These are phyloP conservation scores for Scaptomyza polygonia DNA, from an alignment of 2,888 invertebrate species.

Conservation along the genomic window DNA sequence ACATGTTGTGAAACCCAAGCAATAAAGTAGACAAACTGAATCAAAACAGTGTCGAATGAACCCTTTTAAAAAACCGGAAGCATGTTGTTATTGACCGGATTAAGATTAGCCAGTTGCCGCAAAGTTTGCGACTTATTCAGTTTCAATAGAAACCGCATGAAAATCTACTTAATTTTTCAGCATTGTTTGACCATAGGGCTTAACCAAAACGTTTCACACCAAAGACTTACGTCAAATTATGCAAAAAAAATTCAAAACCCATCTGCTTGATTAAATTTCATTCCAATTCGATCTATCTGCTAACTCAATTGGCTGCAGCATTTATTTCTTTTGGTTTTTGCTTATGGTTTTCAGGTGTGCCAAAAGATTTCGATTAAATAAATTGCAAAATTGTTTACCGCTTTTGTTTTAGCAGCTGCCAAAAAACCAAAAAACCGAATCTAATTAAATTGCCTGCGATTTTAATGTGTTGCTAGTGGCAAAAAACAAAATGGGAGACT, in stretches of 20 bases:
- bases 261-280: slow-evolving; percentile 73
- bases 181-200: slow-evolving; percentile 49
- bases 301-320: slow-evolving; percentile 24
- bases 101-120: slow-evolving; percentile 46
- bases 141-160: slow-evolving; percentile 40
- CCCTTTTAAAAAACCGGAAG: slow-evolving; percentile 39
- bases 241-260: slow-evolving; percentile 39
- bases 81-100: slow-evolving; percentile 25
- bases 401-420: slow-evolving; percentile 45
- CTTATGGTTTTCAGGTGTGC: slow-evolving; percentile 43
- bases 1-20: slow-evolving; percentile 45
- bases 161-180: slow-evolving; percentile 52
- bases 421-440: slow-evolving; percentile 48
- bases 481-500: slow-evolving; percentile 10
- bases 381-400: slow-evolving; percentile 69
- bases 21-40: slow-evolving; percentile 40
- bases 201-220: slow-evolving; percentile 21
- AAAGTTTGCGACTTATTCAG: slow-evolving; percentile 52
- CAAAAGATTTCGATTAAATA: slow-evolving; percentile 62
- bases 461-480: slow-evolving; percentile 50
- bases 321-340: slow-evolving; percentile 13
- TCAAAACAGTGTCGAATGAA: slow-evolving; percentile 20
- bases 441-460: slow-evolving; percentile 64
- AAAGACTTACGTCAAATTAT: slow-evolving; percentile 5
- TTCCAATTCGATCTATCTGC: slow-evolving; percentile 41